phyloP scores from a whole-genome alignment of 2,113 vertebrate species.

The Piprites chloris region DNA sequence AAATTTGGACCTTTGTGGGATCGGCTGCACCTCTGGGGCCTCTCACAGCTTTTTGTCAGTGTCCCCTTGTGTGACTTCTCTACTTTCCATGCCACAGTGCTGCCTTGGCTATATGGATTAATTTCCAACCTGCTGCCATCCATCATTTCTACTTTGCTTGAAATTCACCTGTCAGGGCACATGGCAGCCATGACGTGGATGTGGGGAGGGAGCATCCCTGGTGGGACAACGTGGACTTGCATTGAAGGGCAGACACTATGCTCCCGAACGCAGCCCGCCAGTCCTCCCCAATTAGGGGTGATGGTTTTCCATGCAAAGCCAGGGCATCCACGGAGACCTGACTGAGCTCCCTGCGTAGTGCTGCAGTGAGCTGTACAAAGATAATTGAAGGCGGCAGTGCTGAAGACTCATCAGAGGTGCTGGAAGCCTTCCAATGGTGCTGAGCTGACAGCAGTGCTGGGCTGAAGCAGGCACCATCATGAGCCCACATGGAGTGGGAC shows the following conservation, averaged over 20 bases:
- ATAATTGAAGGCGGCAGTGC: not conserved
- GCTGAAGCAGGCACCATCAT: not conserved
- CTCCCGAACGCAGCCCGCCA: not conserved
- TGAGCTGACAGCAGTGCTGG: not conserved
- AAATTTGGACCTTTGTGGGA: not conserved
- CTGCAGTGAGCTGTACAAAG: not conserved
- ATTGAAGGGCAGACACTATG: not conserved
- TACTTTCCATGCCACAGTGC: not conserved
- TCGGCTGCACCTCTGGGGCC: not conserved
- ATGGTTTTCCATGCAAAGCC: not conserved
- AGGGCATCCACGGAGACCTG: not conserved
- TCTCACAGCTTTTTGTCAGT: not conserved
- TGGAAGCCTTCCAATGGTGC: not conserved
- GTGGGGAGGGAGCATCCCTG: not conserved
- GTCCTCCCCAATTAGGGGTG: not conserved
- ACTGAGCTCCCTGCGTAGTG: not conserved
- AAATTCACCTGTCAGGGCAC: not conserved
- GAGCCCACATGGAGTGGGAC: fast-evolving
- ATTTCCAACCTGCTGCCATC: not conserved
- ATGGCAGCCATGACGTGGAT: fast-evolving
- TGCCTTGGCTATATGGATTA: not conserved
- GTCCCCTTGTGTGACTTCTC: not conserved
- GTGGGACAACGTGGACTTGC: not conserved
- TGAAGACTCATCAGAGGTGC: fast-evolving
- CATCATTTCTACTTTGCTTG: not conserved